Base-by-base conservation (phyloP, 2,888 invertebrate species). In the Melieria crassipennis region DNA sequence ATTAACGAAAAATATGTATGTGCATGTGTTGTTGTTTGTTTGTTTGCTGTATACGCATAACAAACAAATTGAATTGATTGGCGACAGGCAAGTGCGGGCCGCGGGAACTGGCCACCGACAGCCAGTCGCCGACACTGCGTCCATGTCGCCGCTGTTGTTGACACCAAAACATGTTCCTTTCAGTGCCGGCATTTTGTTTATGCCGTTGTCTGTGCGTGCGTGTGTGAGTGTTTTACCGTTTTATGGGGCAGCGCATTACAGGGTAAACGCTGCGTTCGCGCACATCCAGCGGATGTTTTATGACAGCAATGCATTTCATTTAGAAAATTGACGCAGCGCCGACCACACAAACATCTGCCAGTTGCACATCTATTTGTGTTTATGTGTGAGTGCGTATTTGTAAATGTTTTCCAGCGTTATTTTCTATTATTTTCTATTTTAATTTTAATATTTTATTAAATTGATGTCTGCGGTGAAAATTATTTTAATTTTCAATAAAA, bases 401-500 rank as follows among this genome's bases (percentile, higher is more conserved):
- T 66, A 73, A 78, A 78, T 79, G 74, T 76, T 78, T 76, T 78
- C 77, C 71, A 73, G 58, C 72, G 74, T 75, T 75, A 75, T 75
- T 70, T 75, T 76, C 76, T 73, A 75, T 75, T 75, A 75, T 75
- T 71, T 74, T 75, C 71, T 74, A 76, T 75, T 74, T 74, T 70
- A 75, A 76, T 75, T 75, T 75, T 70, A 75, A 71, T 75, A 73
- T 75, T 74, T 75, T 73, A 75, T 78, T 76, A 78, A 78, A 77
- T 77, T 76, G 77, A 78, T 74, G 78, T 78, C 77, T 78, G 78
- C 78, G 78, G 78, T 78, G 76, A 75, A 78, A 78, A 78, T 78
- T 75, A 78, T 78, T 78, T 78, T 78, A 78, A 78, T 78, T 78
- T 78, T 78, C 78, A 78, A 78, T 78, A 78, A 78, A 78, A 78